phyloP scores from a whole-genome alignment of 2,888 invertebrate genomes.

The Litoditis marina region DNA sequence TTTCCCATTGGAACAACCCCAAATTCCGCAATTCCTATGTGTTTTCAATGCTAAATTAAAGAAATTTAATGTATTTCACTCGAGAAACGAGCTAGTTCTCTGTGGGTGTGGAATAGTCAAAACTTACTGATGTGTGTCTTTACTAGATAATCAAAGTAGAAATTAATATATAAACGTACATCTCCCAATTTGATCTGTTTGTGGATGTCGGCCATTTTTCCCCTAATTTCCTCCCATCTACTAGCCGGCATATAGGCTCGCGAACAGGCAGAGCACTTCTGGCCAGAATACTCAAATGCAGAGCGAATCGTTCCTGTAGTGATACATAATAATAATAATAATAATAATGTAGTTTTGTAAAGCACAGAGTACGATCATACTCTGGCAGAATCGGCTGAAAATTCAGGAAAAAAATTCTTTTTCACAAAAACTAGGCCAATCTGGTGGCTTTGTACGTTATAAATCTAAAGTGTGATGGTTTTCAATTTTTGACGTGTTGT shows the following conservation, averaged over 20 bases:
- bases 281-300: constrained; percentile 82
- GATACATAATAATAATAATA: neutral
- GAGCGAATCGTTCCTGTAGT: constrained; percentile 76
- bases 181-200: constrained; percentile 81
- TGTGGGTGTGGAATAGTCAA: neutral
- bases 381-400: no score
- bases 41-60: neutral
- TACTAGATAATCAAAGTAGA: no score
- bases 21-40: neutral
- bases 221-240: constrained; percentile 74
- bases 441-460: neutral
- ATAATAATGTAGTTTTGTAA: neutral
- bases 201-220: constrained; percentile 71
- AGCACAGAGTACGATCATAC: no score
- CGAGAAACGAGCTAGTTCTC: no score
- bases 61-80: neutral
- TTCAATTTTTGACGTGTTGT: no score
- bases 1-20: no score
- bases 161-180: constrained; percentile 40
- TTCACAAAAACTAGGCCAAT: neutral
- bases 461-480: no score
- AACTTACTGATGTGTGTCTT: no score
- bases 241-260: constrained; percentile 90
- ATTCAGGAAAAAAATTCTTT: constrained; percentile 71
- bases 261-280: constrained; percentile 98